Conservation (phyloP, 2,113 vertebrate species). For the Pipra filicauda region DNA sequence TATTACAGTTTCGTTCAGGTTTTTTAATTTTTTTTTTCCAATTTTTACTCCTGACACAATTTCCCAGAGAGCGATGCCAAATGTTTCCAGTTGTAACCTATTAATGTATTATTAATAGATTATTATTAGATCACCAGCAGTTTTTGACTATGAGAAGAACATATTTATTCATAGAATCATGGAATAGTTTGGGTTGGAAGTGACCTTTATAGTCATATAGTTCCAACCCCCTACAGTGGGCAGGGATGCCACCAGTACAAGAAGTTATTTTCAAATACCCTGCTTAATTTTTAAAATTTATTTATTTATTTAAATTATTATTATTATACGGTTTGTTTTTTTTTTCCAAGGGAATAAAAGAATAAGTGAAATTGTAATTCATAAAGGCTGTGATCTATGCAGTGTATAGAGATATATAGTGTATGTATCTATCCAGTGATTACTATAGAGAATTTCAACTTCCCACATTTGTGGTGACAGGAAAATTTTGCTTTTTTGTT, state of each 20-base stretch:
- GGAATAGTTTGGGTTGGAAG: background rate
- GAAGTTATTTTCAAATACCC: background rate
- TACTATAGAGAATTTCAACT: background rate
- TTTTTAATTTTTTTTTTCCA: background rate
- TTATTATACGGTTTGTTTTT: background rate
- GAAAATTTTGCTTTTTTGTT: background rate
- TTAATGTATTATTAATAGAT: background rate
- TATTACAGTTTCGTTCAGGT: background rate
- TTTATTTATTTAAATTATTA: too few species aligned
- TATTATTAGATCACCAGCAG: background rate
- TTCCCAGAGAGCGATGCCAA: background rate
- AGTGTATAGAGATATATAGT: background rate
- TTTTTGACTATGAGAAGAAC: background rate
- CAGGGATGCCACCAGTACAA: background rate
- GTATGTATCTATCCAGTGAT: background rate
- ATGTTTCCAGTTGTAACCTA: background rate
- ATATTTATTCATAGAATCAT: background rate
- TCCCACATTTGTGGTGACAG: background rate
- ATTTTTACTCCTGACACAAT: background rate
- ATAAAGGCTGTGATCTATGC: background rate
- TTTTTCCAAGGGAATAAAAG: background rate
- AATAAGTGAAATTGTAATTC: background rate
- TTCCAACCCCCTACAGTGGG: background rate
- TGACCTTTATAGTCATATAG: too few species aligned
- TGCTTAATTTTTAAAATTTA: background rate